phyloP scores from a whole-genome alignment of 2,113 vertebrate species.

The Chloropsis cyanopogon region DNA sequence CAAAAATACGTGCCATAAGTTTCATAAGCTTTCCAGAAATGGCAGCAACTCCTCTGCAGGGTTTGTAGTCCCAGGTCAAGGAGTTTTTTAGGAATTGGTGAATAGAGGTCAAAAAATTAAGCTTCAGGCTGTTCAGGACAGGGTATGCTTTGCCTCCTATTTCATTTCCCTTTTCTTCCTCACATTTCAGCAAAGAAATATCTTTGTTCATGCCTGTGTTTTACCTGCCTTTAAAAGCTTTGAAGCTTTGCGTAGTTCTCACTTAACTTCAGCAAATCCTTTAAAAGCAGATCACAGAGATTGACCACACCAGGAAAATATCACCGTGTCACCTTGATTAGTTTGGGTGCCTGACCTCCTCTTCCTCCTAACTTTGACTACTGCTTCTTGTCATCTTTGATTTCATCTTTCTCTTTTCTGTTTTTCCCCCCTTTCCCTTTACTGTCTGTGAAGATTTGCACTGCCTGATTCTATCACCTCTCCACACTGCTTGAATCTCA shows the following conservation, averaged over 20 bases:
- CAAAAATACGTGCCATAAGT: neutral
- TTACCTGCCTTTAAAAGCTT: neutral
- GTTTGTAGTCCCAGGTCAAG: neutral
- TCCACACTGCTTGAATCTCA: neutral
- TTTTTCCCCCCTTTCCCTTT: neutral
- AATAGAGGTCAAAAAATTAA: neutral
- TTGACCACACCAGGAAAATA: neutral
- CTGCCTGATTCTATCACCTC: neutral
- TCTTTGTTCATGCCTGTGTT: neutral
- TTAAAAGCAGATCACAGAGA: neutral
- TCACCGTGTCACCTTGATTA: neutral
- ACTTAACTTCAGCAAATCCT: neutral
- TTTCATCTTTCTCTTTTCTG: neutral
- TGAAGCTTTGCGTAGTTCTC: neutral
- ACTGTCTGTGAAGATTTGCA: neutral
- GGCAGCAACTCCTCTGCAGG: neutral
- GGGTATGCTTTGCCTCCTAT: neutral
- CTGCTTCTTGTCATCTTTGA: slow-evolving; percentile 13
- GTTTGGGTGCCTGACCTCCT: neutral
- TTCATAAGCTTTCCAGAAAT: neutral
- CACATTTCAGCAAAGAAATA: neutral
- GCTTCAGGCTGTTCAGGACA: neutral
- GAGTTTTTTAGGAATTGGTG: neutral
- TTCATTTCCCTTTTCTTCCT: neutral
- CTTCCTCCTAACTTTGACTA: neutral